Evolutionary conservation across 2,888 invertebrate species (phyloP).

Genomic region (Troides helena): DNA sequence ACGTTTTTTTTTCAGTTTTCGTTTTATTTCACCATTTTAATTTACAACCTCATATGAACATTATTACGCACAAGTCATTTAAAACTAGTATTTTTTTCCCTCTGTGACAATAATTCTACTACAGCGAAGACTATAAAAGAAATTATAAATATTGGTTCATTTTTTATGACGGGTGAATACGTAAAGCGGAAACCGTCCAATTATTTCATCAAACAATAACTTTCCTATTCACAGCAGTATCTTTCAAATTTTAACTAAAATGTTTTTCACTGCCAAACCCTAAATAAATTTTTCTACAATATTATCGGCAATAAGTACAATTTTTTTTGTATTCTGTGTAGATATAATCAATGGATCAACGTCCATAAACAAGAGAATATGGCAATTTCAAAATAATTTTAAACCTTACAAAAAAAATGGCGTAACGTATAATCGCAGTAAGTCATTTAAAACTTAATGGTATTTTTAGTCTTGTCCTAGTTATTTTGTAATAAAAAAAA

Average conservation of each 20-base stretch:
- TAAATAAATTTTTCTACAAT: neutral
- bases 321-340: neutral
- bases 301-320: neutral
- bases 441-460: neutral
- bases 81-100: neutral
- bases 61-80: neutral
- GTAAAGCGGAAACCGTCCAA: constrained; percentile 11
- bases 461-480: neutral
- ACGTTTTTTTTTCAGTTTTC: constrained; percentile 54
- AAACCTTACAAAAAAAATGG: no score
- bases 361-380: constrained; percentile 7
- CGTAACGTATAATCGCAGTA: no score
- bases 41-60: neutral
- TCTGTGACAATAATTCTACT: neutral
- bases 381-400: neutral
- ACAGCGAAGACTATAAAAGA: neutral
- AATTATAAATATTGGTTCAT: neutral
- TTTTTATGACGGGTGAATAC: neutral
- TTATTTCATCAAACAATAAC: neutral
- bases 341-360: neutral
- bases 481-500: neutral
- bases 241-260: neutral
- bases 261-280: constrained; percentile 1
- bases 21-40: constrained; percentile 44
- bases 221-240: no score